Base-by-base conservation (phyloP, 2,113 vertebrate species). In the Psettodes erumei region DNA sequence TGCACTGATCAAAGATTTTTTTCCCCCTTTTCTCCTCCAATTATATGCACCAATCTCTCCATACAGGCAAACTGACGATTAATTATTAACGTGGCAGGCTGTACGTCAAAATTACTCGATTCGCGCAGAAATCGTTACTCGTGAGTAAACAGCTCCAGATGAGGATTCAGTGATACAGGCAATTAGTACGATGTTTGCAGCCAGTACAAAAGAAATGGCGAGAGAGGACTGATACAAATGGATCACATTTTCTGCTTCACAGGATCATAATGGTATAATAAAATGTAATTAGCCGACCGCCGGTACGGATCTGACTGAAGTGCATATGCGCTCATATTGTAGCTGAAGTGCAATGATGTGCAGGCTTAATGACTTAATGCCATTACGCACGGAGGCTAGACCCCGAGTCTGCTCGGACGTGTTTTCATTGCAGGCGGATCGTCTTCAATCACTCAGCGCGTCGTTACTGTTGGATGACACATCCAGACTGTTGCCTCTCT, bases 201-300 rank as follows among this genome's bases (percentile, higher is more conserved):
- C 61, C 27, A 33, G 62, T 47, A 9, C 27, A 42, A 67, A 61
- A 68, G 27, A 65, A 61, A 82, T 30, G 73, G 55, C 65, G 61
- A 47, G 56, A 43, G 28, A 25, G 38, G 33, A 28, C 16, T 67
- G 76, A 74, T 63, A 35, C 32, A 67, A 76, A 82, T 75, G 77
- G 83, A 81, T 86, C 80, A 28, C 71, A 77, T 89, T 86, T 84
- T 84, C 85, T 74, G 79, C 79, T 72, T 80, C 75, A 70, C 70
- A 40, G 63, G 48, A 64, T 77, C 80, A 59, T 68, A 76, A 83
- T 67, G 79, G 19, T 74, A 16, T 45, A 77, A 81, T 70, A 74
- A 86, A 62, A 83, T 58, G 82, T 81, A 86, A 90, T 86, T 78
- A 90, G 53, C 48, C 47, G 69, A 87, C 83, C 51, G 72, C 54